Percentiles rank a stretch among this genome's conserved stretches.
Evolutionary conservation across 2,797 vertebrate genomes (phyloP).

Genomic region (Eospalax fontanierii): DNA sequence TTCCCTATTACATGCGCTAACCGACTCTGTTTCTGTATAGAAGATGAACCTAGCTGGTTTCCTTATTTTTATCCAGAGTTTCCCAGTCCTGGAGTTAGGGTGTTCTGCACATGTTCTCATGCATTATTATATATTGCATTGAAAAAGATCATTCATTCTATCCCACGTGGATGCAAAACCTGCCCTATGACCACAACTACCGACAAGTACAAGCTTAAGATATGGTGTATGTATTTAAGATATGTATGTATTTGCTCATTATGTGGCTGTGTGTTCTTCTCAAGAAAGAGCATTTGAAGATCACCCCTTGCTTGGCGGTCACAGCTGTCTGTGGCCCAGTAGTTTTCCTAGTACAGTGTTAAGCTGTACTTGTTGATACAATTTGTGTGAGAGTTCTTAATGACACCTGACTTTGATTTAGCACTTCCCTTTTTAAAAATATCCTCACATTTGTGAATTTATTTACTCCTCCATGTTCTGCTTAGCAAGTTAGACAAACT

Average conservation of each 20-base stretch:
- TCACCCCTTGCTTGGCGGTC: background rate
- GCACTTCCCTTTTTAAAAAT: slow-evolving; percentile 55
- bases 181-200: background rate
- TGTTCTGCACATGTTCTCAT: background rate
- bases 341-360: background rate
- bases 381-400: slow-evolving; percentile 64
- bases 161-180: slow-evolving; percentile 4
- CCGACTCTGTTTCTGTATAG: background rate
- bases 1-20: background rate
- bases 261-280: background rate
- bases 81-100: background rate
- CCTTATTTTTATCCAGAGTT: background rate
- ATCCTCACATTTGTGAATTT: slow-evolving; percentile 23
- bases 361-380: slow-evolving; percentile 7
- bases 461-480: slow-evolving; percentile 7
- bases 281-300: background rate
- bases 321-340: background rate
- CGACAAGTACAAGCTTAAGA: background rate
- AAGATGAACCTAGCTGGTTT: background rate
- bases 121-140: background rate
- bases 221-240: too few species aligned
- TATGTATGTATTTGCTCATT: background rate
- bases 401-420: slow-evolving; percentile 62
- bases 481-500: background rate
- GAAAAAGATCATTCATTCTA: background rate